These are phyloP conservation scores for Anastrepha obliqua DNA, from an alignment of 1,140 invertebrate genomes.

Conservation along the genomic window DNA sequence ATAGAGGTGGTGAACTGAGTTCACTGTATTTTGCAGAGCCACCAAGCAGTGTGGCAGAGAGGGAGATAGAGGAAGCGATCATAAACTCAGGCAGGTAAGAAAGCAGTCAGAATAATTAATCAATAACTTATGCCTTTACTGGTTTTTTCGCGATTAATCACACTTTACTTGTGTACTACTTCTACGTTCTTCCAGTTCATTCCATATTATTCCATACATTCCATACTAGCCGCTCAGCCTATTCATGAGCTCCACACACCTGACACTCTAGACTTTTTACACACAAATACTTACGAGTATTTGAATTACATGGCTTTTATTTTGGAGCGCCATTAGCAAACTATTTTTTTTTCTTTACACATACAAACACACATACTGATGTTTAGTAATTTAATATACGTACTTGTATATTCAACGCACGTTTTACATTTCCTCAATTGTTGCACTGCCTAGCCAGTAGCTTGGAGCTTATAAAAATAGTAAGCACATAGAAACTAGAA, in stretches of 20 bases:
- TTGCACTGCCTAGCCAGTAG: background rate
- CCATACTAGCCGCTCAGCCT: background rate
- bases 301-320: no score
- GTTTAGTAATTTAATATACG: slow-evolving; percentile 6
- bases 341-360: background rate
- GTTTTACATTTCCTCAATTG: slow-evolving; percentile 33
- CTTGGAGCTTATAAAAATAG: background rate
- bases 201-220: background rate
- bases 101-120: no score
- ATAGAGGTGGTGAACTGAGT: background rate
- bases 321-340: no score
- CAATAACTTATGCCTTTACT: no score
- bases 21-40: background rate
- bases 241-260: background rate
- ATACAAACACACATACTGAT: background rate
- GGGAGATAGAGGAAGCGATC: background rate
- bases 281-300: background rate
- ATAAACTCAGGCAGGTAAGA: background rate
- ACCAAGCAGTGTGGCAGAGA: background rate
- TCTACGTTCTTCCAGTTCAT: background rate
- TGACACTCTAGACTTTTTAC: background rate
- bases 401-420: background rate
- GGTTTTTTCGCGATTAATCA: no score
- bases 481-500: background rate
- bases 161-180: no score